Evolutionary conservation across 2,797 vertebrate species (phyloP).

Genomic region (Peromyscus aztecus): DNA sequence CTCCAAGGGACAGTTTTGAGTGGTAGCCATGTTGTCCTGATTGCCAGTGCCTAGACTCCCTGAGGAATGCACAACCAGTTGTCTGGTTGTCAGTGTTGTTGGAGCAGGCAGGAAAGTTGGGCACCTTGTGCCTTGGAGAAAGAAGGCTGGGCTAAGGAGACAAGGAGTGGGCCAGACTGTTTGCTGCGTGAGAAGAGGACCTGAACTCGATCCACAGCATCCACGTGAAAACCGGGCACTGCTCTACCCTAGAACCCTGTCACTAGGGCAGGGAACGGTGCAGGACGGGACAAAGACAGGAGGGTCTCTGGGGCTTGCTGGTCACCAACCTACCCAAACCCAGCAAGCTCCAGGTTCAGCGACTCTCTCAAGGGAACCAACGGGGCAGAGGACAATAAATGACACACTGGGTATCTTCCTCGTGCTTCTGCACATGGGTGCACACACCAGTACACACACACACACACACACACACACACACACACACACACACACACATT

Average conservation of each 20-base stretch:
- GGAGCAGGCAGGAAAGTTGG: not conserved
- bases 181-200: not conserved
- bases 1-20: not conserved
- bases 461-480: no score
- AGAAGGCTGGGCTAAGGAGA: not conserved
- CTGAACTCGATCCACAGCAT: not conserved
- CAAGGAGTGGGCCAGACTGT: no score
- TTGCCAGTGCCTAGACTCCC: not conserved
- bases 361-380: not conserved
- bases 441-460: not conserved
- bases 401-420: not conserved
- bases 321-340: not conserved
- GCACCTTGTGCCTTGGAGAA: not conserved
- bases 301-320: no score
- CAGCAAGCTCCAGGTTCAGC: not conserved
- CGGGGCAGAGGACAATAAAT: not conserved
- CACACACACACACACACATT: no score
- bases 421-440: not conserved
- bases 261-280: not conserved
- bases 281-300: not conserved
- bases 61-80: fast-evolving
- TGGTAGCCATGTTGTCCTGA: fast-evolving
- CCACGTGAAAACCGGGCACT: not conserved
- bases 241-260: no score
- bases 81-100: fast-evolving